phyloP scores from a whole-genome alignment of 2,113 vertebrate species.

The Salvator merianae region DNA sequence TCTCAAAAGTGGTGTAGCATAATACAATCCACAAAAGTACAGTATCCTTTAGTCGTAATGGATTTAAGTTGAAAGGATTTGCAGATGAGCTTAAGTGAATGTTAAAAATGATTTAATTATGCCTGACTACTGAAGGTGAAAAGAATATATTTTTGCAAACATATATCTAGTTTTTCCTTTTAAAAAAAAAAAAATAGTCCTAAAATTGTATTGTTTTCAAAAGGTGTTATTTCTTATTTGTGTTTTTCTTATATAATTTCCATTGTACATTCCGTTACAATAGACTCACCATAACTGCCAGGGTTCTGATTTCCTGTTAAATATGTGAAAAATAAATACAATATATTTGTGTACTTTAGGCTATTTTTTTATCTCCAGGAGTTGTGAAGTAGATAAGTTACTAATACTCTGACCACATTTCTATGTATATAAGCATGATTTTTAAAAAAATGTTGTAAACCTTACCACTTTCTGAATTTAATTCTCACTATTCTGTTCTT shows the following conservation, averaged over 20 bases:
- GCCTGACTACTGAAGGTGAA: neutral
- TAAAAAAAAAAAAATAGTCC: neutral
- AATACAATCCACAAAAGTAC: neutral
- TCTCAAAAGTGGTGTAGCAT: conserved; percentile 31
- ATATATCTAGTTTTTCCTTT: conserved; percentile 13
- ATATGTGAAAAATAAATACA: conserved; percentile 44
- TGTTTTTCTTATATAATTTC: neutral
- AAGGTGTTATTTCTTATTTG: too few relatives aligned
- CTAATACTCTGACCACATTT: conserved; percentile 15
- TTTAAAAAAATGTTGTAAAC: neutral
- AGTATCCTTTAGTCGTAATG: neutral
- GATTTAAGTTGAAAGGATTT: neutral
- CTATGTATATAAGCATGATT: neutral
- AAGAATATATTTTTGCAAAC: neutral
- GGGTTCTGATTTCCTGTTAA: conserved; percentile 10
- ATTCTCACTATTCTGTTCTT: neutral
- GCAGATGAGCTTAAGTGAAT: neutral
- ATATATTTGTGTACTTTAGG: conserved; percentile 39
- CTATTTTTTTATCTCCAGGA: conserved; percentile 44
- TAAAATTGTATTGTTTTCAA: conserved; percentile 7
- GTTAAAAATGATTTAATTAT: neutral
- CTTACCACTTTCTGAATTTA: neutral
- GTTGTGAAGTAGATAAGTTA: neutral
- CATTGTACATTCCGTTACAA: neutral
- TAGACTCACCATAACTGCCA: neutral